Percentiles rank a stretch among this genome's conserved stretches.
phyloP scores from a whole-genome alignment of 2,113 vertebrate species.

The Crotophaga sulcirostris region DNA sequence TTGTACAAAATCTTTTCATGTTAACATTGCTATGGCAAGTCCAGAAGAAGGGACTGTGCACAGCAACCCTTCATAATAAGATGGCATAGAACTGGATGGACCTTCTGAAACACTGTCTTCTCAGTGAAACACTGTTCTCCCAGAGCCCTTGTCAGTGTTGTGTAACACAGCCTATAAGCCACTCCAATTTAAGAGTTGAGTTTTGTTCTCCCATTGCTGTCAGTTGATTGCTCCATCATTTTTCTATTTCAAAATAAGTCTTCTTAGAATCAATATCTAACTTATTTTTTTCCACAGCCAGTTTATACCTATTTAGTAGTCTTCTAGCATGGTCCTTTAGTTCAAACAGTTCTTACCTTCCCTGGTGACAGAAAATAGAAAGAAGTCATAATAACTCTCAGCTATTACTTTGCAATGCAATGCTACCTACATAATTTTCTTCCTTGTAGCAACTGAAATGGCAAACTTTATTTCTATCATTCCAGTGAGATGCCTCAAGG shows the following conservation, averaged over 20 bases:
- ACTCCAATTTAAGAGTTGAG: not conserved
- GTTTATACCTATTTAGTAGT: not conserved
- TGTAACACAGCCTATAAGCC: not conserved
- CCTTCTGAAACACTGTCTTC: not conserved
- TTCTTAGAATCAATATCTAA: not conserved
- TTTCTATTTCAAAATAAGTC: not conserved
- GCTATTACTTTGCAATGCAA: not conserved
- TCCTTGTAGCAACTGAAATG: not conserved
- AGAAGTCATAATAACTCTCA: not conserved
- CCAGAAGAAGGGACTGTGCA: not conserved
- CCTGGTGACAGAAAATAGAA: not conserved
- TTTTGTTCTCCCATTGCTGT: not conserved
- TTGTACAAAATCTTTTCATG: not conserved
- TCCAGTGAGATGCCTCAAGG: not conserved
- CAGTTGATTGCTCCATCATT: not conserved
- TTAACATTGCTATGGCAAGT: not conserved
- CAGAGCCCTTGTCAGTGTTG: not conserved
- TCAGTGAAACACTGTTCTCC: not conserved
- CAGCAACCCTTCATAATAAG: not conserved
- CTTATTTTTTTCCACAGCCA: not conserved
- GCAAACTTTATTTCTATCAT: not conserved
- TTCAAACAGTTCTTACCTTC: not conserved
- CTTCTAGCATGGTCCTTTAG: not conserved
- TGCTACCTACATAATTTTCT: not conserved
- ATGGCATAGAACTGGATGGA: not conserved